Percentiles rank a stretch among this genome's conserved stretches.
phyloP scores from a whole-genome alignment of 2,113 vertebrate species.

The Hippocampus guttulatus region DNA sequence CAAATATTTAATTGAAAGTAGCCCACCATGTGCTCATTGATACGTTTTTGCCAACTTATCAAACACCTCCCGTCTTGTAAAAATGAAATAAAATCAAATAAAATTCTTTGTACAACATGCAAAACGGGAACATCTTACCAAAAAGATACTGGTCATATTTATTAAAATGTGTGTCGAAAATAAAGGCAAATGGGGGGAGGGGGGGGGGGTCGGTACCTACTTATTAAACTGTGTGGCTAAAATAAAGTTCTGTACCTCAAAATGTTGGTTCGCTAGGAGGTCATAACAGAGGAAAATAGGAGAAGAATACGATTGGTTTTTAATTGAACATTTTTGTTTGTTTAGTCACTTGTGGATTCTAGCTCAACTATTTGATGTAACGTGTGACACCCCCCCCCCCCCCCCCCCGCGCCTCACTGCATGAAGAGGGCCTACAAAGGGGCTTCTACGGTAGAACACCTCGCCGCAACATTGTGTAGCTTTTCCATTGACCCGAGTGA shows the following conservation, averaged over 20 bases:
- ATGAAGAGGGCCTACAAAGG: constrained; percentile 24
- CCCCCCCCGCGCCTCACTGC: background rate
- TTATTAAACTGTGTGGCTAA: background rate
- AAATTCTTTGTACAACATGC: background rate
- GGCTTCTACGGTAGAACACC: constrained; percentile 1
- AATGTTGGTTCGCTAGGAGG: background rate
- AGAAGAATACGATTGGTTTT: background rate
- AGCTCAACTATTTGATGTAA: background rate
- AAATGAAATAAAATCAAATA: background rate
- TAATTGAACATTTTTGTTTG: background rate
- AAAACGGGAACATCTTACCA: background rate
- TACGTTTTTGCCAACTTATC: background rate
- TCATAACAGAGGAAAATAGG: background rate
- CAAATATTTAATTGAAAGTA: constrained; percentile 9
- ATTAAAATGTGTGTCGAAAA: background rate
- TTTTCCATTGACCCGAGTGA: constrained; percentile 12
- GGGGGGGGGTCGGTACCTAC: background rate
- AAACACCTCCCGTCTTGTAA: background rate
- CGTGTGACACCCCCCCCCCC: background rate
- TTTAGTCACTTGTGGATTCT: constrained; percentile 6
- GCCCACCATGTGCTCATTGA: background rate
- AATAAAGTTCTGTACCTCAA: background rate
- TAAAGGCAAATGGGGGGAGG: constrained; percentile 2
- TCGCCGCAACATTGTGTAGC: constrained; percentile 11
- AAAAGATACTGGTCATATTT: background rate